phyloP scores from a whole-genome alignment of 2,888 invertebrate genomes.

The Tolmerus cingulatus region DNA sequence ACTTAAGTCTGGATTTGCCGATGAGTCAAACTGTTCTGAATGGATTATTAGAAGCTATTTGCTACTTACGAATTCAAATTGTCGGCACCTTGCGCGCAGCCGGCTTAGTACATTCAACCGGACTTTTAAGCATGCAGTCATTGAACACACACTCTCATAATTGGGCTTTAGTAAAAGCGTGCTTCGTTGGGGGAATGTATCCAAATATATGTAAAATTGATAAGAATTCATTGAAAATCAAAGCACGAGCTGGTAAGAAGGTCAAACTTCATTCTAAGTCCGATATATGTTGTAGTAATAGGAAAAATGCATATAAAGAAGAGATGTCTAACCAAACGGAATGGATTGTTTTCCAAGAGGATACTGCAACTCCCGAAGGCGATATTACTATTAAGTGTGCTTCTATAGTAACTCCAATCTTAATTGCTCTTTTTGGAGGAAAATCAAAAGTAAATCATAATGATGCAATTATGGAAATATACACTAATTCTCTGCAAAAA shows the following conservation, averaged over 20 bases:
- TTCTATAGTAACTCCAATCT: slow-evolving; percentile 80
- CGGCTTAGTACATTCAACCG: slow-evolving; percentile 69
- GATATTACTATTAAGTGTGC: slow-evolving; percentile 77
- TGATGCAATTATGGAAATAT: neutral
- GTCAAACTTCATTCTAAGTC: slow-evolving; percentile 67
- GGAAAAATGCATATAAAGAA: slow-evolving; percentile 67
- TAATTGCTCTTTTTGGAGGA: slow-evolving; percentile 74
- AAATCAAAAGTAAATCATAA: slow-evolving; percentile 41
- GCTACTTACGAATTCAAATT: slow-evolving; percentile 82
- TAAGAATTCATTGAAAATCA: slow-evolving; percentile 64
- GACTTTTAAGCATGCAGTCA: slow-evolving; percentile 75
- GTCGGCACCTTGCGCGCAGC: slow-evolving; percentile 77
- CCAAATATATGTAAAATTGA: slow-evolving; percentile 83
- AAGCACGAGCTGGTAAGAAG: slow-evolving; percentile 69
- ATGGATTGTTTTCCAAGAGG: slow-evolving; percentile 87
- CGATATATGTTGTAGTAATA: slow-evolving; percentile 58
- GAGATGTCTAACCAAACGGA: slow-evolving; percentile 69
- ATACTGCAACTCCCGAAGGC: slow-evolving; percentile 71
- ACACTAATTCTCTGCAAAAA: no score
- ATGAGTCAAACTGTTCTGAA: slow-evolving; percentile 73
- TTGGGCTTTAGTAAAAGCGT: slow-evolving; percentile 93
- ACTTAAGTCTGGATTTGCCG: slow-evolving; percentile 73
- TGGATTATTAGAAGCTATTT: slow-evolving; percentile 88
- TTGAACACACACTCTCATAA: slow-evolving; percentile 86
- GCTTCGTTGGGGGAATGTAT: slow-evolving; percentile 86